Conservation (phyloP, 2,113 vertebrate genomes). For the Gulo gulo region DNA sequence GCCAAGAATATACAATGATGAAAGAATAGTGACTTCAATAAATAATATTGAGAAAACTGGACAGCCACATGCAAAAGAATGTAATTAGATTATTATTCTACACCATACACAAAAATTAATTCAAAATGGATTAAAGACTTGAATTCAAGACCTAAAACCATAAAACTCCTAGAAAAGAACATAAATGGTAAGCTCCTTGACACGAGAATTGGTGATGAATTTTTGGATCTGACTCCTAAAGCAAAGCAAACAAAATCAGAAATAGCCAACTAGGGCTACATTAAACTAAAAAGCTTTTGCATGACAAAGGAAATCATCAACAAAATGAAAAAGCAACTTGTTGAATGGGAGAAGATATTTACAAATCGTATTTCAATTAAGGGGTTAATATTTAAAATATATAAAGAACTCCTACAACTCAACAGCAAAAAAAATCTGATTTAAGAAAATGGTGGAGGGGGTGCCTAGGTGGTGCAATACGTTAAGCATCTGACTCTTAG, state of each 20-base stretch:
- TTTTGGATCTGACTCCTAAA: background rate
- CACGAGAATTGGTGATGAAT: background rate
- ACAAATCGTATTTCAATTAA: background rate
- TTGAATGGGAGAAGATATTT: background rate
- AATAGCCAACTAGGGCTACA: background rate
- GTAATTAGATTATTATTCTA: too few species aligned
- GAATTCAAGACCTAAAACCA: too few species aligned
- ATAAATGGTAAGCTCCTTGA: background rate
- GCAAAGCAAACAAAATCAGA: background rate
- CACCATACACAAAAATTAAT: too few species aligned
- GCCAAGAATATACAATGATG: too few species aligned
- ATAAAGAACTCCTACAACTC: too few species aligned
- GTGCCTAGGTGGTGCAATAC: background rate
- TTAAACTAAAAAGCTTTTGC: background rate
- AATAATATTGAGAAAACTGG: too few species aligned
- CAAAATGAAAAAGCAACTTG: background rate
- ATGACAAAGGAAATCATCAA: background rate
- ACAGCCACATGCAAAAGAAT: too few species aligned
- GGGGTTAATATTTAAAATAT: background rate
- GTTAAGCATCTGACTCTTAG: background rate
- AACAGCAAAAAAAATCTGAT: background rate
- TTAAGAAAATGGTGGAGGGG: background rate
- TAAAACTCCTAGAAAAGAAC: background rate
- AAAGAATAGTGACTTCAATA: too few species aligned
- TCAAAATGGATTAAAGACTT: too few species aligned